Conservation (phyloP, 2,113 vertebrate species). For the Delphinus delphis region DNA sequence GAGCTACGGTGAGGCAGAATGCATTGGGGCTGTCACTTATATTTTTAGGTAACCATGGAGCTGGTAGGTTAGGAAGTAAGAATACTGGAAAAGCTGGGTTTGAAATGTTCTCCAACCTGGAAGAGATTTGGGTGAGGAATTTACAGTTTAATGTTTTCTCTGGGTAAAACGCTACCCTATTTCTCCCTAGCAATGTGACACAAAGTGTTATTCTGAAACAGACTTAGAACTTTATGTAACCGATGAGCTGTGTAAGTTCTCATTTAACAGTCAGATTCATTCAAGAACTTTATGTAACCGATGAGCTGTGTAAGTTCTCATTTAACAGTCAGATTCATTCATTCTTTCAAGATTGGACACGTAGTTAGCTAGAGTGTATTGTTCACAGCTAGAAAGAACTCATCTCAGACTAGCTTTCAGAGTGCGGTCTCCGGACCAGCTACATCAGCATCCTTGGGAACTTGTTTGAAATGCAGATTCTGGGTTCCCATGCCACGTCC, state of each 20-base stretch:
- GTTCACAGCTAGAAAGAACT: background rate
- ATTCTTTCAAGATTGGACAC: background rate
- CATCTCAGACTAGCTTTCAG: background rate
- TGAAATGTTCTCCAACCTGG: background rate
- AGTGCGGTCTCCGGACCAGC: background rate
- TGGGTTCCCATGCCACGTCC: background rate
- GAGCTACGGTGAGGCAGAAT: constrained; percentile 25
- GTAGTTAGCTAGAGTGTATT: background rate
- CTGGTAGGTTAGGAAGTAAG: background rate
- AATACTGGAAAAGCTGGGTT: background rate
- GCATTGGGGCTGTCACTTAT: background rate
- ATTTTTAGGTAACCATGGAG: constrained; percentile 26
- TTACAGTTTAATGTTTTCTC: background rate
- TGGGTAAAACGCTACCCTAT: background rate
- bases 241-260: background rate
- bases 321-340: background rate
- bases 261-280: background rate
- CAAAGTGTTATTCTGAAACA: background rate
- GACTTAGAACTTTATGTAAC: background rate
- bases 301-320: background rate
- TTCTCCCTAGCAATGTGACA: background rate
- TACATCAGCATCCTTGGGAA: background rate
- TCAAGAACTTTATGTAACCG: background rate
- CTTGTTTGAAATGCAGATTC: constrained; percentile 1
- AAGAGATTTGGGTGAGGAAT: background rate